Evolutionary conservation across 2,888 invertebrate species (phyloP), one percentile per base, ranked within the genome.

Genomic region (Lasioglossum zephyrum): DNA sequence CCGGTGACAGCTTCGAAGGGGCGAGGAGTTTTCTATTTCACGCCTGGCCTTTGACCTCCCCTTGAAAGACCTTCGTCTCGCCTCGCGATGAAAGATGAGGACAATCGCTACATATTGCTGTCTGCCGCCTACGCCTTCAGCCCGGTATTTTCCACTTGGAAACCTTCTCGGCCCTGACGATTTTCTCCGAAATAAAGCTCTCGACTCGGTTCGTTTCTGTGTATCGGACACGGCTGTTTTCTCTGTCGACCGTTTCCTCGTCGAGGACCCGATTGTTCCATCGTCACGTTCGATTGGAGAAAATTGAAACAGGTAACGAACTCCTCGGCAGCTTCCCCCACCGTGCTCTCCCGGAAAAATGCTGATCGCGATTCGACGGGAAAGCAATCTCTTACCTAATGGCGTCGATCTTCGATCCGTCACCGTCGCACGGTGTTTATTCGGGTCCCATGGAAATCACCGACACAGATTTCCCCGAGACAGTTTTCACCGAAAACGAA

Each of bases 21-120:
- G 31, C 31, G 31, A 31, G 31, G 86, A 85, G 87, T 79, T 91
- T 91, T 88, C 88, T 85, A 88, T 87, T 88, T 86, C 72, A 81
- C 73, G 82, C 79, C 78, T 77, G 74, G 74, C 36, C 84, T 84
- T 81, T 89, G 66, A 69, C 69, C 69, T n/a, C n/a, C 11, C n/a
- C 39, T 22, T 9, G 39, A 36, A 69, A 39, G 82, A 85, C 85
- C 86, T 76, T 75, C 81, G 63, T 84, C 76, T 72, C 79, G 26
- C 75, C 31, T 22, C 87, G 60, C 31, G 86, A 92, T 88, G 90
- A 91, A 86, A 92, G 89, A 91, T 86, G 92, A 87, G 87, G 86
- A 91, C 91, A 91, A 91, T 91, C 92, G 81, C 87, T 85, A 81
- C 87, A 87, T 89, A 89, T 88, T 88, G 89, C 86, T 63, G 73